Percentiles rank a stretch among this genome's conserved stretches.
phyloP scores from a whole-genome alignment of 2,888 invertebrate species.

The Agrypnus murinus region DNA sequence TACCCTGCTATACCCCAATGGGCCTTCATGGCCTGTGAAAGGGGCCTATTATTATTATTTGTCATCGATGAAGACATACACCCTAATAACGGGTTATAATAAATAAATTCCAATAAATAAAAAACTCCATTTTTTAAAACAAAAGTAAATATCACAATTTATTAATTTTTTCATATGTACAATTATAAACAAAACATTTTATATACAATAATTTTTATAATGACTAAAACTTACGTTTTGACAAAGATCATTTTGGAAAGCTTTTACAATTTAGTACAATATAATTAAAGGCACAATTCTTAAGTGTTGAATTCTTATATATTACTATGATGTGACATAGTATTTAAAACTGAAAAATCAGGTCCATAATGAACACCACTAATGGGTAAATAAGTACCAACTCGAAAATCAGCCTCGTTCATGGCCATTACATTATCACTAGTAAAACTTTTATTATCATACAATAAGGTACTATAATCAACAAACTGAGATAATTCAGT shows the following conservation, averaged over 20 bases:
- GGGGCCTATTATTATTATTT: too few relatives aligned
- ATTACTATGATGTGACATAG: conserved; percentile 33
- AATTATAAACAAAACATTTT: conserved; percentile 41
- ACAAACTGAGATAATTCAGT: conserved; percentile 65
- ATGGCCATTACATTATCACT: conserved; percentile 64
- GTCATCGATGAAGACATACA: too few relatives aligned
- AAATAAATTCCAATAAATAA: too few relatives aligned
- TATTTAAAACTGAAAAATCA: conserved; percentile 50
- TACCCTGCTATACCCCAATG: too few relatives aligned
- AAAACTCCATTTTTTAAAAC: too few relatives aligned
- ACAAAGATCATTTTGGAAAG: conserved; percentile 54
- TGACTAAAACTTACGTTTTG: conserved; percentile 39
- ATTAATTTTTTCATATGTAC: conserved; percentile 43
- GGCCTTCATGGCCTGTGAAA: too few relatives aligned
- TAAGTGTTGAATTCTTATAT: conserved; percentile 28
- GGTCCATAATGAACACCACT: conserved; percentile 51
- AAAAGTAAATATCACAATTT: conserved; percentile 51
- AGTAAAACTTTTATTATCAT: conserved; percentile 63
- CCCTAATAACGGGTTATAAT: too few relatives aligned
- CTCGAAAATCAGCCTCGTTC: conserved; percentile 68
- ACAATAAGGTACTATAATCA: conserved; percentile 66
- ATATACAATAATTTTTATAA: conserved; percentile 38
- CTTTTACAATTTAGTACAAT: conserved; percentile 37
- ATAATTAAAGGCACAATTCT: conserved; percentile 54
- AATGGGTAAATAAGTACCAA: conserved; percentile 59